Evolutionary conservation across 2,888 invertebrate genomes (phyloP).

Genomic region (Masnerella sp.): DNA sequence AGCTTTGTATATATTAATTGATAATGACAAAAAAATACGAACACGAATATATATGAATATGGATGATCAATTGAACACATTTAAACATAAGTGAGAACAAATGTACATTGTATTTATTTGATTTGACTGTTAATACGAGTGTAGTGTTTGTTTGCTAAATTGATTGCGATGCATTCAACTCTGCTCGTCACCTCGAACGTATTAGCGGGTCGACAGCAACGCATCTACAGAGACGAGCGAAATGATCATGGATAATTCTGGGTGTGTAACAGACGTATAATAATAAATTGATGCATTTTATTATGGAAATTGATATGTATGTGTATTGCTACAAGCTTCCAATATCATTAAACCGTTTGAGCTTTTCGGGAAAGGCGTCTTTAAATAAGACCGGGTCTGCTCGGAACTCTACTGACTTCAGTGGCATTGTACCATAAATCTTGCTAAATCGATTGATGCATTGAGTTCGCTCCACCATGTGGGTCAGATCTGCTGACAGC

Average conservation of each 20-base stretch:
- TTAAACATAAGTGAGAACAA: constrained; percentile 41
- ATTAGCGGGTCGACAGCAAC: constrained; percentile 28
- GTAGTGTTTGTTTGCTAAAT: constrained; percentile 47
- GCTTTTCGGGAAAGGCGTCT: constrained; percentile 89
- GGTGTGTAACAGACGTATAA: constrained; percentile 48
- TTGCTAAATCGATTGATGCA: constrained; percentile 88
- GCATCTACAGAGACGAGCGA: too few species aligned
- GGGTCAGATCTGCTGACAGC: constrained; percentile 93
- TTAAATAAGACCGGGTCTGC: constrained; percentile 96
- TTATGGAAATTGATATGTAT: constrained; percentile 58
- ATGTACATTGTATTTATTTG: constrained; percentile 56
- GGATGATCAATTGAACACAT: constrained; percentile 32
- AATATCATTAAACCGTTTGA: constrained; percentile 92
- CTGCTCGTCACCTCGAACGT: constrained; percentile 20
- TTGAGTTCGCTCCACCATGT: constrained; percentile 94
- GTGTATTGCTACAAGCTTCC: constrained; percentile 85
- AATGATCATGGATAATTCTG: constrained; percentile 29
- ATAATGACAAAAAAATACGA: constrained; percentile 9
- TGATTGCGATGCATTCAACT: constrained; percentile 34
- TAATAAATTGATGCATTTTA: constrained; percentile 54
- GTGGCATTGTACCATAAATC: constrained; percentile 92
- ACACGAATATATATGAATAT: constrained; percentile 35
- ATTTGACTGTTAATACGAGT: constrained; percentile 49
- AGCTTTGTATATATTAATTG: constrained; percentile 53
- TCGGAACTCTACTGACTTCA: constrained; percentile 92